These are phyloP conservation scores for Pseudochirops corinnae DNA, from an alignment of 2,797 vertebrate genomes.

Conservation along the genomic window DNA sequence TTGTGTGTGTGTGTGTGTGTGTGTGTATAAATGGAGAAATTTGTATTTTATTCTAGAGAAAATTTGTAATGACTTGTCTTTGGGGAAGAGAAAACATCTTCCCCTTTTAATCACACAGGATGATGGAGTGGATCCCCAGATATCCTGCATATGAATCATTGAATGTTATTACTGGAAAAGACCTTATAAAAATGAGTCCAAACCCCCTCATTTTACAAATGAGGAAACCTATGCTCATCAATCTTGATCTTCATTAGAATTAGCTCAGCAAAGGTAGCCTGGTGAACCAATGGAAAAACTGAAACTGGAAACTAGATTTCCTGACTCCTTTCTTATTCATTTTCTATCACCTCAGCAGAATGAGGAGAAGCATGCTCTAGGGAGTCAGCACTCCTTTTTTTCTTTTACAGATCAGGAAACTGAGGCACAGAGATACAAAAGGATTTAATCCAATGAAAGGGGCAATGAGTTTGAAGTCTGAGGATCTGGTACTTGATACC, in stretches of 20 bases:
- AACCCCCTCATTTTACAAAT: background rate
- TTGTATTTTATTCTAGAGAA: background rate
- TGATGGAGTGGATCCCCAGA: background rate
- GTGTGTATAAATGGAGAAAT: background rate
- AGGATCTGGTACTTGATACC: background rate
- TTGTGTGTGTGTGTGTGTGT: background rate
- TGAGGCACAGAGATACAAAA: background rate
- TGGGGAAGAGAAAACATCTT: background rate
- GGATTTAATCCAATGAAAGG: background rate
- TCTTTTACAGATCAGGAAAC: background rate
- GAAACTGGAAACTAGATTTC: background rate
- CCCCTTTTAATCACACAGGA: background rate
- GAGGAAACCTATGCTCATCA: background rate
- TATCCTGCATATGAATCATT: background rate
- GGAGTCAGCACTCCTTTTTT: background rate
- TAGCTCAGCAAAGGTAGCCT: background rate
- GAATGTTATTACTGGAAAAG: background rate
- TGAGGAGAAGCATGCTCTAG: background rate
- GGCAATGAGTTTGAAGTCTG: background rate
- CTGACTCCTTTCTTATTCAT: background rate
- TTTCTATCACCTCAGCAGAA: background rate
- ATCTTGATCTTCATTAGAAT: background rate
- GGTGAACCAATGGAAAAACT: background rate
- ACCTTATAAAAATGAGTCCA: background rate
- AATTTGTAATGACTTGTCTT: background rate